Evolutionary conservation across 2,888 invertebrate species (phyloP), one percentile per base, ranked within the genome.

Genomic region (Leptopilina syphax): DNA sequence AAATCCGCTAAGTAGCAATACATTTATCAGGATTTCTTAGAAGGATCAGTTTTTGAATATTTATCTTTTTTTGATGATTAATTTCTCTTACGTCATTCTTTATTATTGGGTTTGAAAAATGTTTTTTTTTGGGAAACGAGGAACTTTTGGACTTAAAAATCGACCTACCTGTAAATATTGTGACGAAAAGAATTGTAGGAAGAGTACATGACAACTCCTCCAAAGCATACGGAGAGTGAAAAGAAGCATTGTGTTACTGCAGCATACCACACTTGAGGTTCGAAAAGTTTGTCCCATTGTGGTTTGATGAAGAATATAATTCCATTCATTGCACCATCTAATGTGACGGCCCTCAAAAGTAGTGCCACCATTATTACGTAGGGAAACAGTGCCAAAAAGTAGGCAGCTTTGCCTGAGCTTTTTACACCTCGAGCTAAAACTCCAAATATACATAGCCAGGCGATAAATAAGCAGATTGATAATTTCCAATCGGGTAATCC

Each of bases 301-400:
- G 96, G 96, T 80, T 93, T 94, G 79, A 96, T 92, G 86, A 96
- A 96, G 88, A 93, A 95, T 24, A 93, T 90, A 41, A 95, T 94
- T 5, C 95, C 96, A n/a, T 94, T 90, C 0, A 89, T 82, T 2
- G 96, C 94, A 0, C 96, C 95, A 0, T 94, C 93, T 67, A 95
- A 88, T 0, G 95, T 95, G 0, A 94, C 92, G 0, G 95, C 94
- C 73, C 95, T 92, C 70, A 95, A 90, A 2, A 96, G 92, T 47
- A 96, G 90, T 1, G 94, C 92, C 60, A 94, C 85, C 90, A 96
- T 93, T 65, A 96, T 93, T 6, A 93, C 88, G 86, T 95, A 95
- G 0, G 95, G 95, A 85, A 95, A 95, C 6, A 95, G 90, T 0
- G 96, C 96, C 0, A 96, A 94, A 85, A 96, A 95, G 87, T 96